phyloP scores from a whole-genome alignment of 2,113 vertebrate species.

The Sceloporus undulatus region DNA sequence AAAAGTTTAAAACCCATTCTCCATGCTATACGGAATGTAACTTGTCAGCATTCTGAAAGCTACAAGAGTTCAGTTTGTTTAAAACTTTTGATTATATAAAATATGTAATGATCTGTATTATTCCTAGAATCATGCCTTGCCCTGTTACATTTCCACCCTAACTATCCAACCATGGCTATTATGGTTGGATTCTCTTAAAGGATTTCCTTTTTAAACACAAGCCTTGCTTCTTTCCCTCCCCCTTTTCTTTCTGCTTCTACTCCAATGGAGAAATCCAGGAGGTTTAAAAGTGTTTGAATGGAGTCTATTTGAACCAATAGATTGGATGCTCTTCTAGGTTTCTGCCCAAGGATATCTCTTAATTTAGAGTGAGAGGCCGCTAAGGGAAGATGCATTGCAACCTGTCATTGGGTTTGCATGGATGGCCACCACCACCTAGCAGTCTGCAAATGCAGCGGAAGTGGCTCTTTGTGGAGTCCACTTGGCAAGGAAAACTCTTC shows the following conservation, averaged over 20 bases:
- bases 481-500: not conserved
- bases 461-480: not conserved
- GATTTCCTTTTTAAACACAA: slow-evolving; percentile 58
- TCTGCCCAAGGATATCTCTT: not conserved
- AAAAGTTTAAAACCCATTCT: slow-evolving; percentile 57
- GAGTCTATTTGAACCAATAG: slow-evolving; percentile 24
- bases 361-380: not conserved
- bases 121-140: slow-evolving; percentile 55
- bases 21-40: slow-evolving; percentile 67
- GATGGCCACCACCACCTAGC: not conserved
- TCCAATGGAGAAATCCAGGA: slow-evolving; percentile 65
- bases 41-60: slow-evolving; percentile 67
- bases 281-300: slow-evolving; percentile 64
- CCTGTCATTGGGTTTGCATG: not conserved
- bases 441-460: not conserved
- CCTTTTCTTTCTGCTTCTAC: slow-evolving; percentile 57
- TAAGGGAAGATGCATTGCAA: not conserved
- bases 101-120: slow-evolving; percentile 67
- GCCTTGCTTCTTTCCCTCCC: slow-evolving; percentile 63
- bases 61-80: slow-evolving; percentile 67
- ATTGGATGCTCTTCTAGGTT: slow-evolving; percentile 33
- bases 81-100: slow-evolving; percentile 61
- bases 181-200: slow-evolving; percentile 49
- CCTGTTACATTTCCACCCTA: slow-evolving; percentile 1
- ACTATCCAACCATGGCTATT: slow-evolving; percentile 48